Evolutionary conservation across 2,797 vertebrate genomes (phyloP).

Genomic region (Chlorospingus semifuscus): DNA sequence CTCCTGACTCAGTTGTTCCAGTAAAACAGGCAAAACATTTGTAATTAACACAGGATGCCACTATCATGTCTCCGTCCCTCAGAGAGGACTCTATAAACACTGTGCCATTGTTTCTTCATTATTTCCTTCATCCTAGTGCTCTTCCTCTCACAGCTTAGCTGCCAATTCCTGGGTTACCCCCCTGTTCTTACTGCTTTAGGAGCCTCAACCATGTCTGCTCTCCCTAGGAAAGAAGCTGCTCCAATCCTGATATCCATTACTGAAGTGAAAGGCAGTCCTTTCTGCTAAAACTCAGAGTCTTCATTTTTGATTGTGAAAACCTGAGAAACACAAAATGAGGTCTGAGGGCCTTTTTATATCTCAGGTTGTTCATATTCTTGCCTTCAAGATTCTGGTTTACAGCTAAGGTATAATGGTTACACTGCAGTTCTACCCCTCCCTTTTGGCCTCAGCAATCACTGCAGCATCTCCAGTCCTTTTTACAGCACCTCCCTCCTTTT

Average conservation of each 20-base stretch:
- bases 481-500: neutral
- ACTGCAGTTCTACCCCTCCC: neutral
- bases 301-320: neutral
- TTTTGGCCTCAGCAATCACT: neutral
- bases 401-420: neutral
- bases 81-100: neutral
- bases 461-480: neutral
- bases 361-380: neutral
- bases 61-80: neutral
- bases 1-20: neutral
- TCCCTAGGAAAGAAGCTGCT: neutral
- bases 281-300: neutral
- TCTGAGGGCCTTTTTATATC: neutral
- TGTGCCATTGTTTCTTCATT: neutral
- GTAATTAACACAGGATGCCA: neutral
- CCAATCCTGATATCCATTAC: neutral
- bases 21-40: slow-evolving; percentile 4
- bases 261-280: neutral
- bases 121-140: neutral
- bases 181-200: neutral
- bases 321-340: neutral
- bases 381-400: neutral
- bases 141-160: neutral
- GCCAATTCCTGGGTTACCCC: neutral
- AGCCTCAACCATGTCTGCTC: neutral